Evolutionary conservation across 2,113 vertebrate species (phyloP), one percentile per base, ranked within the genome.

Genomic region (Colossoma macropomum): DNA sequence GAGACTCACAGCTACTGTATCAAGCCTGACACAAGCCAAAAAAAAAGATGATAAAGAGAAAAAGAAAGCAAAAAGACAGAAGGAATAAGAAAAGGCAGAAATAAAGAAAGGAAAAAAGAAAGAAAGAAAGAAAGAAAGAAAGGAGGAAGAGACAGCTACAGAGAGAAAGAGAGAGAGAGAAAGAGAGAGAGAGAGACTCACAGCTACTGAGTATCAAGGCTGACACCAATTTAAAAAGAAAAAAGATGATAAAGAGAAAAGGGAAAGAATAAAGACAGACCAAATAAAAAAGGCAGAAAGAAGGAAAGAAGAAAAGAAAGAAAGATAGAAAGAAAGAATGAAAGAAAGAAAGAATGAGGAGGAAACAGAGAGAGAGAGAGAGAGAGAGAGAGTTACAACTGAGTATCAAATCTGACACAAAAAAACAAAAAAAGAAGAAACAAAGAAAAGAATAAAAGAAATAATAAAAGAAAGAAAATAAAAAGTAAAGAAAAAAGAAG

Each of bases 331-430:
- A 30, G 17, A 62, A 3, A 63, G 4, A 59, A 2, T n/a, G 10
- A 59, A 13, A 71, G 32, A 63, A n/a, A 73, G 11, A 50, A 69
- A 73, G 56, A 65, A 70, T 34, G 21, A 74, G 34, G 71, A 15
- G 62, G 69, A 80, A n/a, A 21, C 52, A 80, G 50, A 70, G 65
- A 70, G 63, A 69, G 45, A 77, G 60, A 52, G 41, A 77, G 76
- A 78, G 41, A 77, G 75, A 77, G 75, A 74, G 23, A 75, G 59
- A 71, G 52, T 4, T 2, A 54, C 5, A 48, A 8, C 54, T 4
- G 7, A 7, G 7, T 3, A 45, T 59, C 7, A 41, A 30, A 21
- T 45, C 68, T 71, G 32, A 65, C 15, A 81, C 59, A 62, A 23
- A 25, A 9, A 59, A 17, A 59, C 16, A 59, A 17, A 8, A 56